phyloP scores from a whole-genome alignment of 2,888 invertebrate genomes.

The Pollenia griseotomentosa region DNA sequence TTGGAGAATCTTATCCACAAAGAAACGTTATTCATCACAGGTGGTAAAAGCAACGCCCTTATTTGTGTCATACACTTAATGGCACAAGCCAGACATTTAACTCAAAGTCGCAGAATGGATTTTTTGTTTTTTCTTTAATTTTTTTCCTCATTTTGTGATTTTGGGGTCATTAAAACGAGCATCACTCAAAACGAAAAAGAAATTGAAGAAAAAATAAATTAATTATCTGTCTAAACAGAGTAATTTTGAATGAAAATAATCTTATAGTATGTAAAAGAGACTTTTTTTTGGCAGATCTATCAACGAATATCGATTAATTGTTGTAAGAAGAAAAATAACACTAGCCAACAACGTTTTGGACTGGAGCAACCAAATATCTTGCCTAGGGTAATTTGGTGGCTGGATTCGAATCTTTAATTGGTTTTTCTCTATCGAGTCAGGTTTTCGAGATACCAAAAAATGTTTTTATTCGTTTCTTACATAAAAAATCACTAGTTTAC shows the following conservation, averaged over 20 bases:
- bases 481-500: no score
- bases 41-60: constrained; percentile 73
- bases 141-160: constrained; percentile 2
- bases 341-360: no score
- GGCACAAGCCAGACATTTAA: constrained; percentile 67
- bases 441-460: no score
- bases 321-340: not conserved
- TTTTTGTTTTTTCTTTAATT: constrained; percentile 11
- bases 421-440: no score
- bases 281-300: constrained; percentile 9
- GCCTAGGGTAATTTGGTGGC: no score
- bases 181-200: constrained; percentile 48
- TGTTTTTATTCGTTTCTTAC: no score
- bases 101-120: constrained; percentile 24
- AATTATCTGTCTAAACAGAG: constrained; percentile 43
- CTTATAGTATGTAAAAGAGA: not conserved
- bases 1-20: constrained; percentile 14
- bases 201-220: constrained; percentile 49
- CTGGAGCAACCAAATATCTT: no score
- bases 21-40: constrained; percentile 71
- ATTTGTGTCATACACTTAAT: constrained; percentile 70
- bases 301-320: constrained; percentile 1
- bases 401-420: no score
- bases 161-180: constrained; percentile 47
- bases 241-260: not conserved